Conservation (phyloP, 2,888 invertebrate genomes). For the Myopa tessellatipennis region DNA sequence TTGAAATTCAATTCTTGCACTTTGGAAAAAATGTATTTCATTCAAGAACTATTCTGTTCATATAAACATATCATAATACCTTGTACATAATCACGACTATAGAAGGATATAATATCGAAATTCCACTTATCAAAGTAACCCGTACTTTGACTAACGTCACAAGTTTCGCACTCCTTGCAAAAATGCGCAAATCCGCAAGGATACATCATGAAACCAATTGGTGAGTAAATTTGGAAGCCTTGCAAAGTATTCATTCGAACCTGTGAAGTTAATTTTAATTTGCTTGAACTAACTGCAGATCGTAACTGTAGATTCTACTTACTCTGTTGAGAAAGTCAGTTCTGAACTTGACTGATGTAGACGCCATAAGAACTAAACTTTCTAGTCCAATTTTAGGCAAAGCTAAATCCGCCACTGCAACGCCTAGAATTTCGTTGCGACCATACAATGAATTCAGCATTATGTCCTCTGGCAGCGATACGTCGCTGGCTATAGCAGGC, state of each 20-base stretch:
- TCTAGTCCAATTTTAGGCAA: constrained; percentile 79
- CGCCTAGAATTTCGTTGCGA: constrained; percentile 63
- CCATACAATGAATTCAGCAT: constrained; percentile 66
- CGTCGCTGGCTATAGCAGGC: constrained; percentile 64
- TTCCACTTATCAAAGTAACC: constrained; percentile 84
- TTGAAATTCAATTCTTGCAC: too few relatives aligned
- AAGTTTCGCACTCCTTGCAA: constrained; percentile 70
- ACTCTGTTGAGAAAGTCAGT: constrained; percentile 91
- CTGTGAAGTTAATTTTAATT: constrained; percentile 64
- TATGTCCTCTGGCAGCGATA: constrained; percentile 51
- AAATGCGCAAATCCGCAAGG: constrained; percentile 75
- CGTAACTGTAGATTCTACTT: constrained; percentile 50
- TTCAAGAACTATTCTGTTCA: too few relatives aligned
- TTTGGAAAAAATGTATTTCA: too few relatives aligned
- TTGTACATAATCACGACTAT: constrained; percentile 82
- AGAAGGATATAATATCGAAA: constrained; percentile 82
- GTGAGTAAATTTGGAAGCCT: constrained; percentile 89
- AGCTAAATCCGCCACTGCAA: constrained; percentile 76
- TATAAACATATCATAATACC: constrained; percentile 67
- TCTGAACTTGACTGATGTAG: constrained; percentile 77
- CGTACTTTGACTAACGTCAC: constrained; percentile 78
- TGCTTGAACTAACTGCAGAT: not conserved
- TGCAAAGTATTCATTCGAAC: constrained; percentile 94
- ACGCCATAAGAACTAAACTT: constrained; percentile 77
- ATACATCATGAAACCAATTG: constrained; percentile 91